A percentile compares a stretch with the other conserved stretches of the same genome.
phyloP scores from a whole-genome alignment of 1,140 invertebrate genomes.

The Pectinophora gossypiella region DNA sequence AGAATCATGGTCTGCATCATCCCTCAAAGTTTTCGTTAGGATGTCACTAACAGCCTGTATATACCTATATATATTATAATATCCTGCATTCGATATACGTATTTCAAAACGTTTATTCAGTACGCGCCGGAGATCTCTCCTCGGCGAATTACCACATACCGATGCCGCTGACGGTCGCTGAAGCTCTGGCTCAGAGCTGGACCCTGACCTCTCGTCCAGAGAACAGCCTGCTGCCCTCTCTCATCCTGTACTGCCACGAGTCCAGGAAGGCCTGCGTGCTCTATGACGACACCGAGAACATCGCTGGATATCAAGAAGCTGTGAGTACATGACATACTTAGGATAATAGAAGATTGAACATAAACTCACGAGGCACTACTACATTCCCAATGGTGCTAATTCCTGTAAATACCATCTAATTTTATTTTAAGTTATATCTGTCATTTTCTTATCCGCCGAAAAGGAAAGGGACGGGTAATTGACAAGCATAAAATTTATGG shows the following conservation, averaged over 20 bases:
- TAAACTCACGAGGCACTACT: too few species aligned
- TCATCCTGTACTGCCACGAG: slow-evolving; percentile 3
- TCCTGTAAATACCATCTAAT: not conserved
- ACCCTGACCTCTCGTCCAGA: not conserved
- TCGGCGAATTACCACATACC: not conserved
- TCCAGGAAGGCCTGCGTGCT: slow-evolving; percentile 11
- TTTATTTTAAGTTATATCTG: not conserved
- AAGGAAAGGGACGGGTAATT: not conserved
- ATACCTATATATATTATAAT: too few species aligned
- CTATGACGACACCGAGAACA: slow-evolving; percentile 13
- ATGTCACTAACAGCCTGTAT: too few species aligned
- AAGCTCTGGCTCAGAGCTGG: not conserved
- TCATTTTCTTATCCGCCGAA: too few species aligned
- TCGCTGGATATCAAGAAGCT: slow-evolving; percentile 15
- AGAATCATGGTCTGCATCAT: too few species aligned
- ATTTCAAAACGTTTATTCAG: not conserved
- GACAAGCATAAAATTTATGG: not conserved
- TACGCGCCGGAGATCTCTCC: not conserved
- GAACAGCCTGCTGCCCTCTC: slow-evolving; percentile 1
- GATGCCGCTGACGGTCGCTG: not conserved
- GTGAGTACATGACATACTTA: slow-evolving; percentile 8
- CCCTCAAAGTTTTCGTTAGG: too few species aligned
- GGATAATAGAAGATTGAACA: too few species aligned
- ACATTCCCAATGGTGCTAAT: too few species aligned
- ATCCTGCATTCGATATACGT: too few species aligned